Evolutionary conservation across 2,113 vertebrate species (phyloP).

Genomic region (Serilophus lunatus): DNA sequence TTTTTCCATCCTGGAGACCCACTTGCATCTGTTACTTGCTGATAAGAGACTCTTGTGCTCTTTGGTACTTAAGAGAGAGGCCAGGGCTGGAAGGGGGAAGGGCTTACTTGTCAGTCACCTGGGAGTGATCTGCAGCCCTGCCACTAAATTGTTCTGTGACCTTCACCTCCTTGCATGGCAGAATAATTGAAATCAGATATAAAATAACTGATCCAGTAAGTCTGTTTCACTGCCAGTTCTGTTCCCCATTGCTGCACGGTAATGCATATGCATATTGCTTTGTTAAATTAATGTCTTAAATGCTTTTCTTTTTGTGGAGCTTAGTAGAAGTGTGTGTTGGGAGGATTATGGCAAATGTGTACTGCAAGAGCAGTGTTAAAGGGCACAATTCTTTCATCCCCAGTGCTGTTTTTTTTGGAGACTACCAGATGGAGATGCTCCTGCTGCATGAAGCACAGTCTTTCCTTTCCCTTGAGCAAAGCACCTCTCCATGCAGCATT

Average conservation of each 20-base stretch:
- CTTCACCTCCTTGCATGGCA: conserved; percentile 21
- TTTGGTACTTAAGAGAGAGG: not conserved
- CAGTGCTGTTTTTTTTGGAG: conserved; percentile 24
- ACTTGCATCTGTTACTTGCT: conserved; percentile 37
- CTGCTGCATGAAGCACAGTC: conserved; percentile 6
- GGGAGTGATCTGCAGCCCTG: conserved; percentile 7
- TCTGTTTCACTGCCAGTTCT: not conserved
- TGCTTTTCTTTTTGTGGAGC: not conserved
- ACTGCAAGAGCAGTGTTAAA: not conserved
- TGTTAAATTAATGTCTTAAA: not conserved
- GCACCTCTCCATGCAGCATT: not conserved
- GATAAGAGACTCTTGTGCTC: conserved; percentile 45
- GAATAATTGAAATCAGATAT: conserved; percentile 42
- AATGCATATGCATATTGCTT: conserved; percentile 10
- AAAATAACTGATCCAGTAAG: not conserved
- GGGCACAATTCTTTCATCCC: not conserved
- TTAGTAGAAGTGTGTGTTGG: not conserved
- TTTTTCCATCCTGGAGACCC: not conserved
- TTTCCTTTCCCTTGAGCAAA: not conserved
- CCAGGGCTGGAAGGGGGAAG: not conserved
- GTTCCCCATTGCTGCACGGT: not conserved
- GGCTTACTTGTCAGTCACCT: conserved; percentile 14
- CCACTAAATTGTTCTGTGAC: conserved; percentile 38
- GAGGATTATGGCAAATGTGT: not conserved
- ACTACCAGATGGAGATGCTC: not conserved